phyloP scores from a whole-genome alignment of 2,113 vertebrate species.

The Syngnathus typhle region DNA sequence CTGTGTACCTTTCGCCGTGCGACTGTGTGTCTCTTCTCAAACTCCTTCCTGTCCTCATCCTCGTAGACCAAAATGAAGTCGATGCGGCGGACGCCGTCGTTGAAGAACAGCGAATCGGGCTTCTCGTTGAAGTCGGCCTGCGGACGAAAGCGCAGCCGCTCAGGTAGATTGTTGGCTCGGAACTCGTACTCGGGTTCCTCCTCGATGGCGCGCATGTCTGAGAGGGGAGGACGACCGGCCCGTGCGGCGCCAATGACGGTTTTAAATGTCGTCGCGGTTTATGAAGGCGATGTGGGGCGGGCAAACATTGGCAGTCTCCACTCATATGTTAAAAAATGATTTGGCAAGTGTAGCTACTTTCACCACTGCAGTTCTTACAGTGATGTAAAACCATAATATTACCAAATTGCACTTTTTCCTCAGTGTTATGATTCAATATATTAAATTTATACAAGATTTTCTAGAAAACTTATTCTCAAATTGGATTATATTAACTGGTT shows the following conservation, averaged over 20 bases:
- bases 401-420: no score
- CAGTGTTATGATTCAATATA: no score
- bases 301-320: constrained; percentile 25
- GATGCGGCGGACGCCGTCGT: constrained; percentile 80
- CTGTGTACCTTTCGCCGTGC: constrained; percentile 73
- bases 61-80: constrained; percentile 91
- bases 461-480: no score
- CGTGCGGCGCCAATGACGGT: neutral
- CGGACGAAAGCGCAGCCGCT: constrained; percentile 24
- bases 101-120: constrained; percentile 84
- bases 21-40: constrained; percentile 69
- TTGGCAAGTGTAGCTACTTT: neutral
- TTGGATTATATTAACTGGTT: no score
- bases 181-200: constrained; percentile 41
- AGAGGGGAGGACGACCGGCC: neutral
- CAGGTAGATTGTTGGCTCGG: constrained; percentile 13
- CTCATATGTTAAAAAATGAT: neutral
- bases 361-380: neutral
- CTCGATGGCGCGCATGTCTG: constrained; percentile 47
- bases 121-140: constrained; percentile 82
- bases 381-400: neutral
- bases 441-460: no score
- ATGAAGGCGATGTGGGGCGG: constrained; percentile 25
- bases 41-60: constrained; percentile 80
- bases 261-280: neutral